Percentiles rank a stretch among this genome's conserved stretches.
phyloP scores from a whole-genome alignment of 2,888 invertebrate species.

The Chloroclystis v-ata region DNA sequence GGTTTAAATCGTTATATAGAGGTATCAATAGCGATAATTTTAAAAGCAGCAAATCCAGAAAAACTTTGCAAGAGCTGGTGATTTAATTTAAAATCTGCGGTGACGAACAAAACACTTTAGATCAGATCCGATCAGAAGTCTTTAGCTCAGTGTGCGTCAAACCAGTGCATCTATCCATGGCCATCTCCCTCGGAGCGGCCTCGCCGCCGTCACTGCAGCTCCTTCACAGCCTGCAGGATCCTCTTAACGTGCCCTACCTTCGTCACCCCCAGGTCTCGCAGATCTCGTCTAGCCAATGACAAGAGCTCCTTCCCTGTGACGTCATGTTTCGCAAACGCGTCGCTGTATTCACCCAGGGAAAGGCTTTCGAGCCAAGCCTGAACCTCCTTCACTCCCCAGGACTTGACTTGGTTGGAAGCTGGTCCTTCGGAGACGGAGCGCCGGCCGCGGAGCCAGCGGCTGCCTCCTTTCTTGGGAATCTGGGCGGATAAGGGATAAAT shows the following conservation, averaged over 20 bases:
- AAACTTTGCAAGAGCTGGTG: too few species aligned
- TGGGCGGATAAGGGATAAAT: conserved; percentile 37
- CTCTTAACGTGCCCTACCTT: conserved; percentile 98
- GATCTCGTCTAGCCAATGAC: conserved; percentile 89
- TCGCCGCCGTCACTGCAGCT: conserved; percentile 76
- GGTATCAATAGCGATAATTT: too few species aligned
- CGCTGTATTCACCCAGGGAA: conserved; percentile 92
- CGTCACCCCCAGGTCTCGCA: conserved; percentile 93
- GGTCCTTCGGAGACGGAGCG: conserved; percentile 62
- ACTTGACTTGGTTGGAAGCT: conserved; percentile 53
- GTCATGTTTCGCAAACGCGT: conserved; percentile 94
- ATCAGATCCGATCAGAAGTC: too few species aligned
- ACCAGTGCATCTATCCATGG: conserved; percentile 40
- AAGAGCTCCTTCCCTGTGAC: conserved; percentile 93
- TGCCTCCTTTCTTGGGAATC: conserved; percentile 61
- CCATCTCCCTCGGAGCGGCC: conserved; percentile 73
- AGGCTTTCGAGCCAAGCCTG: conserved; percentile 93
- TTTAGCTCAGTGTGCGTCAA: conserved; percentile 6
- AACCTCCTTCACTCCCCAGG: conserved; percentile 94
- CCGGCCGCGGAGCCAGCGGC: conserved; percentile 63
- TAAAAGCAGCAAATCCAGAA: too few species aligned
- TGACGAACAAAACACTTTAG: not conserved
- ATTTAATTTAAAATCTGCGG: too few species aligned
- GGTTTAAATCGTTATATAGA: too few species aligned
- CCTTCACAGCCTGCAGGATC: conserved; percentile 94